Conservation (phyloP, 1,140 invertebrate genomes). For the Caenorhabditis elegans region WBcel235 BX284606.5:12474501-12475000, state of each 20-base stretch:
- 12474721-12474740: slow-evolving; percentile 99
- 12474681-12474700: slow-evolving; percentile 71
- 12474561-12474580: slow-evolving; percentile 87
- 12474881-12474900: slow-evolving; percentile 81
- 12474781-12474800: neutral
- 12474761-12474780: slow-evolving; percentile 8
- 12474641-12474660: slow-evolving; percentile 78
- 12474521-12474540: slow-evolving; percentile 85
- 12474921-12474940: slow-evolving; percentile 42
- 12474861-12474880: slow-evolving; percentile 95
- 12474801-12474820: slow-evolving; percentile 88
- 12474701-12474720: slow-evolving; percentile 95
- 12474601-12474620: slow-evolving; percentile 81
- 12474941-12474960: neutral
- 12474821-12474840: slow-evolving; percentile 98
- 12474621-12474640: slow-evolving; percentile 75
- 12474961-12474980: neutral
- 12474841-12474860: slow-evolving; percentile 95
- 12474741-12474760: slow-evolving; percentile 95
- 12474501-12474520: slow-evolving; percentile 91
- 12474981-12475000: neutral
- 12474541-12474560: slow-evolving; percentile 70
- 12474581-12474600: slow-evolving; percentile 94
- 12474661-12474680: slow-evolving; percentile 67
- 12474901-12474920: slow-evolving; percentile 49